Evolutionary conservation across 2,113 vertebrate genomes (phyloP).

Genomic region (Odobenus rosmarus): DNA sequence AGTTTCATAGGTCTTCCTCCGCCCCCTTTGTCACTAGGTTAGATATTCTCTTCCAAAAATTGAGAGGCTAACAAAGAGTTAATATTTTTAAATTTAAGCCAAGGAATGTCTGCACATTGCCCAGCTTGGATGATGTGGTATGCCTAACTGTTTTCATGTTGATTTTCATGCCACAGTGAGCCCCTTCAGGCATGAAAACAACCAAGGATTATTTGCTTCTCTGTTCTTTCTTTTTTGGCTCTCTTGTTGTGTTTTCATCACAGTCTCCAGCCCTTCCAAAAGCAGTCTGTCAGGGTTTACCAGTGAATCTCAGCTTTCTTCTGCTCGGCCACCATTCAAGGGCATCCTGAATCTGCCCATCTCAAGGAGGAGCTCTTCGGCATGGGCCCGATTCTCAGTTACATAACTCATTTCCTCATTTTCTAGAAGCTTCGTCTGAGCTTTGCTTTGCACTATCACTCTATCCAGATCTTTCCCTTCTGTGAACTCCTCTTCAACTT

Average conservation of each 20-base stretch:
- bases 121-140: constrained; percentile 41
- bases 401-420: background rate
- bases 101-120: constrained; percentile 10
- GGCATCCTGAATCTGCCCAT: background rate
- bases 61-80: constrained; percentile 50
- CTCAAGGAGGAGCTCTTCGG: background rate
- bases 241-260: constrained; percentile 58
- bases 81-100: constrained; percentile 54
- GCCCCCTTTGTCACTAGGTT: background rate
- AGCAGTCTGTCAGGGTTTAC: constrained; percentile 3
- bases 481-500: background rate
- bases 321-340: background rate
- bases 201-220: constrained; percentile 65
- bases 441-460: background rate
- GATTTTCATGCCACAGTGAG: constrained; percentile 63
- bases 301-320: background rate
- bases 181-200: constrained; percentile 56
- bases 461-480: background rate
- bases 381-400: background rate
- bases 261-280: constrained; percentile 14
- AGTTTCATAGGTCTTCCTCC: background rate
- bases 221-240: constrained; percentile 54
- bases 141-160: constrained; percentile 52
- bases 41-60: constrained; percentile 15
- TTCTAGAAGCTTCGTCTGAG: constrained; percentile 8